Evolutionary conservation across 2,888 invertebrate genomes (phyloP).

Genomic region (Zonitis immaculata): DNA sequence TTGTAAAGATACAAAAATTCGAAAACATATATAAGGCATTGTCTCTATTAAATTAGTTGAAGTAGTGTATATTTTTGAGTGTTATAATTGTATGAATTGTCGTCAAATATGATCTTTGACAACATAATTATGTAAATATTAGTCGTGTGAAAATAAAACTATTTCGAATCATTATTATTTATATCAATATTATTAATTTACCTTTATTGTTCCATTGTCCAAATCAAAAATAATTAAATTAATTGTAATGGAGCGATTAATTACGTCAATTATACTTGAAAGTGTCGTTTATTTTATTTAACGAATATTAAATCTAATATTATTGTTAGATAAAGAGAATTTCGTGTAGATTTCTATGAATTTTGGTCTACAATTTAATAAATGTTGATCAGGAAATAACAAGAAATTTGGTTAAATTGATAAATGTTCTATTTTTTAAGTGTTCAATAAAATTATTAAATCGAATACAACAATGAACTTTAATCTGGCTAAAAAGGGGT

Average conservation of each 20-base stretch:
- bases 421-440: conserved; percentile 17
- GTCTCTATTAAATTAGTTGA: too few relatives aligned
- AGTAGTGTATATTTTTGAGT: conserved; percentile 11
- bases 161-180: background rate
- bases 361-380: background rate
- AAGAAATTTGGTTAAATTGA: conserved; percentile 17
- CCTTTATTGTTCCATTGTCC: too few relatives aligned
- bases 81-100: conserved; percentile 12
- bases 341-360: background rate
- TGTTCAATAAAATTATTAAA: conserved; percentile 15
- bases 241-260: background rate
- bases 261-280: background rate
- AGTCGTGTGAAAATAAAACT: background rate
- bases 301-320: too few relatives aligned
- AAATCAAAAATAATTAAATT: too few relatives aligned
- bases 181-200: too few relatives aligned
- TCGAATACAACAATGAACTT: conserved; percentile 12
- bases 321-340: background rate
- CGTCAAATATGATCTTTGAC: conserved; percentile 10
- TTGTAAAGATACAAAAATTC: too few relatives aligned
- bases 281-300: background rate
- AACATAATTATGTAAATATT: background rate
- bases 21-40: background rate
- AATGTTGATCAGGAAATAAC: conserved; percentile 9
- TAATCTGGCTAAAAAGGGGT: background rate